phyloP scores from a whole-genome alignment of 30 jellyfish, hydroid and myxozoan genomes.

The Calvadosia cruxmelitensis region DNA sequence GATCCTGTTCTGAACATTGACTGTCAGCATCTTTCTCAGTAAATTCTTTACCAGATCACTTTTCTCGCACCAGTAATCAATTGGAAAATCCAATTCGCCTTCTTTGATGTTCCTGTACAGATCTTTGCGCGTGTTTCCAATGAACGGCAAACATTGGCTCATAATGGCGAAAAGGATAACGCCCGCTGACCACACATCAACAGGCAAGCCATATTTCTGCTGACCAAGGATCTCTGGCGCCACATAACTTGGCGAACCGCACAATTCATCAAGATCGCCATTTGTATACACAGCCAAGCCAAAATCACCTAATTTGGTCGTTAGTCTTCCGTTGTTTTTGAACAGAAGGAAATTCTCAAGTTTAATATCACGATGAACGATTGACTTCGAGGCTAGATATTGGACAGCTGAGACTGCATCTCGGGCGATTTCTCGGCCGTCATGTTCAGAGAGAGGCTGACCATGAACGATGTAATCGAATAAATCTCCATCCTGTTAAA shows the following conservation, averaged over 20 bases:
- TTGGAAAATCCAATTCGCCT: constrained; percentile 28
- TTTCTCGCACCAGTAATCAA: constrained; percentile 58
- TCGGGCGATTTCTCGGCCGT: constrained; percentile 11
- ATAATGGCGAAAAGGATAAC: constrained; percentile 40
- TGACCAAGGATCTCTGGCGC: constrained; percentile 70
- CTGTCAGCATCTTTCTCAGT: constrained; percentile 32
- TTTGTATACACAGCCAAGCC: constrained; percentile 41
- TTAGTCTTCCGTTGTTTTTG: background rate
- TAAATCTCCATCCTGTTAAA: constrained; percentile 76
- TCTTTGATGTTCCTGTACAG: constrained; percentile 37
- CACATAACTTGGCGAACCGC: constrained; percentile 86
- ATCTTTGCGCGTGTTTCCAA: constrained; percentile 18
- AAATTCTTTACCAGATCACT: constrained; percentile 56
- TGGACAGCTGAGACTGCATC: constrained; percentile 40
- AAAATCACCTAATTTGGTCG: constrained; percentile 59
- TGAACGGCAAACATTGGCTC: constrained; percentile 74
- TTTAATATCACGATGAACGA: constrained; percentile 74
- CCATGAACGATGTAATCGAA: constrained; percentile 28
- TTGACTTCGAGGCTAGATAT: constrained; percentile 28
- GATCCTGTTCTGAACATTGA: constrained; percentile 21
- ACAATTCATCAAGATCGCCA: constrained; percentile 28
- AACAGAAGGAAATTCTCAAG: constrained; percentile 61
- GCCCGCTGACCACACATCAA: constrained; percentile 84
- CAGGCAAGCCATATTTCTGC: constrained; percentile 63
- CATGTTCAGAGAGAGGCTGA: constrained; percentile 16